These are phyloP conservation scores for Actinernus sp. DNA, from an alignment of 92 coral and sea anemone genomes.

Conservation along the genomic window DNA sequence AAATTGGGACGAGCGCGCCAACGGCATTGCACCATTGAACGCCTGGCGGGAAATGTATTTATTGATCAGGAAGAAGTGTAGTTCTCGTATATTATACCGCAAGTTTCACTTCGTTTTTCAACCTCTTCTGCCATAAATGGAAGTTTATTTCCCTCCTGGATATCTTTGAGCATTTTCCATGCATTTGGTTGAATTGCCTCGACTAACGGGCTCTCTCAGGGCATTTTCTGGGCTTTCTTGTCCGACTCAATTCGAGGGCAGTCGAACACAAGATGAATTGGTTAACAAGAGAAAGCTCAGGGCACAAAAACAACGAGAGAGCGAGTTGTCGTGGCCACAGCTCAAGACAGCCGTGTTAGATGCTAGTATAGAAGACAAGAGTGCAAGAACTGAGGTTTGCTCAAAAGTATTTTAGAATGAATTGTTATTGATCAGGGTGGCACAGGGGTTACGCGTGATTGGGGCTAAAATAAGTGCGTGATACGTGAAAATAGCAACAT, in stretches of 20 bases:
- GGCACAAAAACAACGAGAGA: conserved; percentile 69
- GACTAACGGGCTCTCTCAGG: conserved; percentile 93
- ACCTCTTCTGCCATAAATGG: too few species aligned
- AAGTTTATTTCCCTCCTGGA: too few species aligned
- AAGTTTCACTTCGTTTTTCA: too few species aligned
- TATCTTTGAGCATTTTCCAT: too few species aligned
- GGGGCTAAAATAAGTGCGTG: too few species aligned
- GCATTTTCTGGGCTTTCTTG: conserved; percentile 96
- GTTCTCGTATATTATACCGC: not conserved
- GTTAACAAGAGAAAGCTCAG: conserved; percentile 79
- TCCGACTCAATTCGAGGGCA: conserved; percentile 25
- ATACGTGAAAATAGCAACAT: too few species aligned
- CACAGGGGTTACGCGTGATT: too few species aligned
- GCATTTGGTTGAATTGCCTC: conserved; percentile 83
- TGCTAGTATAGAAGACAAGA: conserved; percentile 56
- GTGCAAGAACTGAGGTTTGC: conserved; percentile 75
- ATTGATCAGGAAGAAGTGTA: conserved; percentile 15
- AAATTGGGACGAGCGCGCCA: not conserved
- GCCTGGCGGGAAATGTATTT: conserved; percentile 17
- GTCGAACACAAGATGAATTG: conserved; percentile 28
- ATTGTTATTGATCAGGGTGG: too few species aligned
- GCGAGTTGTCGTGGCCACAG: conserved; percentile 81
- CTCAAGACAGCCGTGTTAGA: conserved; percentile 74
- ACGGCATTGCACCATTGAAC: not conserved
- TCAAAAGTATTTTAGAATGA: not conserved